Base-by-base conservation (phyloP, 2,888 invertebrate species). In the Nomada ruficornis region DNA sequence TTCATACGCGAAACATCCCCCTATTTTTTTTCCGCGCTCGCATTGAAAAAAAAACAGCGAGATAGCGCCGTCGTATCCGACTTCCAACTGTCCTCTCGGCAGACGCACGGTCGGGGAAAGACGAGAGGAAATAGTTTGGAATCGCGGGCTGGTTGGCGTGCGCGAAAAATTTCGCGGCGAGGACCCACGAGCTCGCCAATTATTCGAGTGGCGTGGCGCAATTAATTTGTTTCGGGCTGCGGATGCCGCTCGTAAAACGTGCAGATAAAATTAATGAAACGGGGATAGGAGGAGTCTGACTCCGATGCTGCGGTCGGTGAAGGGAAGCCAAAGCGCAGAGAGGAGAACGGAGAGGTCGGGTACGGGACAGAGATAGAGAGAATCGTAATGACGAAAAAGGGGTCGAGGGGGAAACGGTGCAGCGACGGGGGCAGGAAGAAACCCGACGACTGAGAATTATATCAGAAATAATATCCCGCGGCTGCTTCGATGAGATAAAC, bases 211-310 rank as follows among this genome's bases (percentile, higher is more conserved):
- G 89, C 86, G 89, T 86, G 84, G 83, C 83, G 89, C 88, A 90
- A 90, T 90, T 90, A 90, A 89, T 90, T 90, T 86, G 88, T 89
- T 89, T 89, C 89, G 80, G 88, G 86, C 89, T 85, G 89, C 88
- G 90, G 89, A 91, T 89, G 88, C 89, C 84, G 88, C 89, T 90
- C 89, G 89, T 91, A 90, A 91, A 91, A 89, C 86, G 89, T 85
- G 89, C 88, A 87, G 89, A 91, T 90, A 88, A 91, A 90, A 91
- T 91, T 90, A 90, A 91, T 91, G 90, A 90, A 89, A 90, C 90
- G 85, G 77, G 81, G 80, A 81, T 60, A 69, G 75, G 74, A 54
- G 63, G 76, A 67, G 78, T 75, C 59, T 20, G 77, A 20, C 44
- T 60, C 74, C 74, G 77, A 57, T 68, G 83, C 67, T 77, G 77